phyloP scores from a whole-genome alignment of 1,140 invertebrate genomes.

The Drosophila littoralis region DNA sequence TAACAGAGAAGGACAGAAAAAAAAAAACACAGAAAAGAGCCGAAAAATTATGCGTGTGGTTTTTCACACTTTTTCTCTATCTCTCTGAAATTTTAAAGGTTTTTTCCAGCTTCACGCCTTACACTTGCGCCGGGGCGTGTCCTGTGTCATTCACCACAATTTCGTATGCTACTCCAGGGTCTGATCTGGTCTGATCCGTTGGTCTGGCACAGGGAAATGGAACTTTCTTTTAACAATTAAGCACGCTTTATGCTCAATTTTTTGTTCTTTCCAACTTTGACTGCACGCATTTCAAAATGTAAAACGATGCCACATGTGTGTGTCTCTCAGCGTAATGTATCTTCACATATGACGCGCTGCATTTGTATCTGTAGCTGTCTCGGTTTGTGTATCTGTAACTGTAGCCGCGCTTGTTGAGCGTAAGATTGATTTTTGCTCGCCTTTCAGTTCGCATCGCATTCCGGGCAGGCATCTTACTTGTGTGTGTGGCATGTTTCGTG shows the following conservation, averaged over 20 bases:
- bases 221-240: slow-evolving; percentile 75
- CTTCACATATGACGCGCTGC: slow-evolving; percentile 12
- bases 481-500: slow-evolving; percentile 33
- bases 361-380: slow-evolving; percentile 19
- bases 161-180: slow-evolving; percentile 70
- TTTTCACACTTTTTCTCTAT: slow-evolving; percentile 70
- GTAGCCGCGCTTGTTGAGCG: slow-evolving; percentile 48
- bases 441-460: slow-evolving; percentile 48
- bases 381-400: slow-evolving; percentile 43
- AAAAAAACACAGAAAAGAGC: slow-evolving; percentile 13
- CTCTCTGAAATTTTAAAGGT: not conserved
- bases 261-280: slow-evolving; percentile 26
- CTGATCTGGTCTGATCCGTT: slow-evolving; percentile 50
- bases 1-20: slow-evolving; percentile 27
- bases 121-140: slow-evolving; percentile 67
- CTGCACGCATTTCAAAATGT: slow-evolving; percentile 68
- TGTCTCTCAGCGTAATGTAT: slow-evolving; percentile 47
- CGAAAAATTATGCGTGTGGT: slow-evolving; percentile 61
- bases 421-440: slow-evolving; percentile 71
- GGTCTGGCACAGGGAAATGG: slow-evolving; percentile 18
- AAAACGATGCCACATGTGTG: slow-evolving; percentile 78
- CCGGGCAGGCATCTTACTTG: slow-evolving; percentile 15
- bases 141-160: slow-evolving; percentile 70
- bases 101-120: slow-evolving; percentile 64
- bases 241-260: slow-evolving; percentile 81